Evolutionary conservation across 2,888 invertebrate species (phyloP), one percentile per base, ranked within the genome.

Genomic region (Trichopoda pennipes): DNA sequence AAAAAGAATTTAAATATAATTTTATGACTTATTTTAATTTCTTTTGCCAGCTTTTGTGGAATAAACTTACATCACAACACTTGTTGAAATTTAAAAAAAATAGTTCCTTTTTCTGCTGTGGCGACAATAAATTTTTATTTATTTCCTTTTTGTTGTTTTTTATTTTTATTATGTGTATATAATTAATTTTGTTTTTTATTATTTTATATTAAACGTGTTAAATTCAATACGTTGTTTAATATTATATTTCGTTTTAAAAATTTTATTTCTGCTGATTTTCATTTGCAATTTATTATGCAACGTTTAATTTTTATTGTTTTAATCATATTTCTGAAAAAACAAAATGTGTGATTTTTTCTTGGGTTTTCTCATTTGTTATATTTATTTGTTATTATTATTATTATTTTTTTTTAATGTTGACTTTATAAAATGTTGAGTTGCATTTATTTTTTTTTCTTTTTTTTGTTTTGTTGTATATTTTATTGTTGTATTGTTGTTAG

Each of bases 11-110:
- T 32, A 32, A 32, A 6, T 32, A 32, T 6, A 32, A 3, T 32
- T 32, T 32, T 32, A 12, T 38, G 38, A 12, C 9, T 35, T 8
- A 12, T 38, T 3, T 38, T 38, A 17, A 56, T 8, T 0, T 61
- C 38, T 47, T 23, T 44, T 47, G n/a, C 44, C 23, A 14, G 17
- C 14, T 42, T 32, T 56, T 44, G 3, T 58, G 32, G n/a, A n/a
- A n/a, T 69, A 7, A 58, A 86, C 87, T 88, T 87, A 87, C 86
- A 88, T 88, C 85, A 87, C 87, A 87, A 87, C 85, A 72, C 81
- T 87, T 77, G 38, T 51, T 58, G 9, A 69, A 76, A 61, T 51
- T 66, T 49, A 42, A 28, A 60, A 28, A 60, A 32, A 44, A 58
- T 14, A 61, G 28, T 60, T 68, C 42, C 53, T 66, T 55, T 79